phyloP scores from a whole-genome alignment of 2,888 invertebrate species.

The Eurytoma californica region DNA sequence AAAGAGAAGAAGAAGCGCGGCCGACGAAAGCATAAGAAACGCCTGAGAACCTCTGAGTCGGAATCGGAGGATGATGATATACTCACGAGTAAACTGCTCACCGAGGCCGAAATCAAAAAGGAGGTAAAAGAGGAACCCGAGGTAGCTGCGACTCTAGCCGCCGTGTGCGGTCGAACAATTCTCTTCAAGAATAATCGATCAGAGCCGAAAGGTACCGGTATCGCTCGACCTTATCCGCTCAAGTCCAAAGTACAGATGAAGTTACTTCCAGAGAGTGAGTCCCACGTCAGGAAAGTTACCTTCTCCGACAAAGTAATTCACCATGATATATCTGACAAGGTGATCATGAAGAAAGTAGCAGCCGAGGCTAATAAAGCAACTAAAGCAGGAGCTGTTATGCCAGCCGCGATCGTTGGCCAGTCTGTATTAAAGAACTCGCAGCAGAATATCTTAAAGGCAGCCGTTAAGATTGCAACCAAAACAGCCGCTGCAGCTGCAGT shows the following conservation, averaged over 20 bases:
- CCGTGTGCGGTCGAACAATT: slow-evolving; percentile 47
- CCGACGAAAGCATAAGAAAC: slow-evolving; percentile 54
- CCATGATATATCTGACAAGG: slow-evolving; percentile 49
- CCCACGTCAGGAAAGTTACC: slow-evolving; percentile 41
- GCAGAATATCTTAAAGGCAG: not conserved
- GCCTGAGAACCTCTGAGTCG: slow-evolving; percentile 50
- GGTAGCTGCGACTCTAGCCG: slow-evolving; percentile 54
- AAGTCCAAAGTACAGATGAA: slow-evolving; percentile 68
- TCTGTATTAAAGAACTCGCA: slow-evolving; percentile 38
- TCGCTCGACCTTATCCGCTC: slow-evolving; percentile 39
- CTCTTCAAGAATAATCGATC: slow-evolving; percentile 48
- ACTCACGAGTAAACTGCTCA: slow-evolving; percentile 57
- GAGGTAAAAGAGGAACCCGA: slow-evolving; percentile 59
- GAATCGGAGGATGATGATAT: slow-evolving; percentile 51
- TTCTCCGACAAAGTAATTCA: slow-evolving; percentile 55
- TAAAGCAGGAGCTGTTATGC: slow-evolving; percentile 11
- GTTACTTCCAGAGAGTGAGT: slow-evolving; percentile 62
- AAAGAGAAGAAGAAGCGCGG: slow-evolving; percentile 57
- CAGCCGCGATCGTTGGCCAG: slow-evolving; percentile 30
- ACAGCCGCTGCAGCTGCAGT: slow-evolving; percentile 33
- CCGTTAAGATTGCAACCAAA: slow-evolving; percentile 22
- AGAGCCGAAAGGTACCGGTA: slow-evolving; percentile 1
- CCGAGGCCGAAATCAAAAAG: slow-evolving; percentile 66
- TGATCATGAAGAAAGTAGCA: slow-evolving; percentile 19
- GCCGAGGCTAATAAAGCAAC: slow-evolving; percentile 25